Percentiles rank a stretch among this genome's conserved stretches.
Evolutionary conservation across 2,797 vertebrate species (phyloP).

Genomic region (Esox masquinongy): DNA sequence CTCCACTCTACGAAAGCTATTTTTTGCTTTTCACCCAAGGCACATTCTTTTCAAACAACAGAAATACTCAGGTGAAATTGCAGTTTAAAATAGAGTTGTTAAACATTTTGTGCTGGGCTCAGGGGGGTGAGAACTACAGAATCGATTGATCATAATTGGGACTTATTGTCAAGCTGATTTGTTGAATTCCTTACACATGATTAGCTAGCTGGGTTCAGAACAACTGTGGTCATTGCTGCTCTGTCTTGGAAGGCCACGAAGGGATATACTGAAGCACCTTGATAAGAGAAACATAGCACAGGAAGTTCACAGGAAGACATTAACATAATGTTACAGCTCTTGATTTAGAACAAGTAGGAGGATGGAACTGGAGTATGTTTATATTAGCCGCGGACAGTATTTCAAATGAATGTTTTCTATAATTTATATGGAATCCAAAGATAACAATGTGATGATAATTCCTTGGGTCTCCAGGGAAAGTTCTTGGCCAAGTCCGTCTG

Average conservation of each 20-base stretch:
- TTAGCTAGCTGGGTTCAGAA: slow-evolving; percentile 52
- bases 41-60: slow-evolving; percentile 35
- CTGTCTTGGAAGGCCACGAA: slow-evolving; percentile 59
- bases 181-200: neutral
- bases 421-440: neutral
- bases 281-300: neutral
- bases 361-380: neutral
- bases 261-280: slow-evolving; percentile 23
- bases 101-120: slow-evolving; percentile 17
- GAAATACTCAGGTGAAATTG: slow-evolving; percentile 31
- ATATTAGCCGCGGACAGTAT: neutral
- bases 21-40: slow-evolving; percentile 45
- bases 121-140: neutral
- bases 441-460: neutral
- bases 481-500: slow-evolving; percentile 21
- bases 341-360: neutral
- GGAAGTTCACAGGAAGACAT: neutral
- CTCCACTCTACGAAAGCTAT: slow-evolving; percentile 10
- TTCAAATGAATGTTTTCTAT: slow-evolving; percentile 5
- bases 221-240: slow-evolving; percentile 68
- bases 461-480: slow-evolving; percentile 20
- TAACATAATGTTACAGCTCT: neutral
- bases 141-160: slow-evolving; percentile 16
- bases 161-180: neutral
- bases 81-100: slow-evolving; percentile 14